These are phyloP conservation scores for Drosophila picticornis DNA, from an alignment of 2,888 invertebrate species.

Conservation along the genomic window DNA sequence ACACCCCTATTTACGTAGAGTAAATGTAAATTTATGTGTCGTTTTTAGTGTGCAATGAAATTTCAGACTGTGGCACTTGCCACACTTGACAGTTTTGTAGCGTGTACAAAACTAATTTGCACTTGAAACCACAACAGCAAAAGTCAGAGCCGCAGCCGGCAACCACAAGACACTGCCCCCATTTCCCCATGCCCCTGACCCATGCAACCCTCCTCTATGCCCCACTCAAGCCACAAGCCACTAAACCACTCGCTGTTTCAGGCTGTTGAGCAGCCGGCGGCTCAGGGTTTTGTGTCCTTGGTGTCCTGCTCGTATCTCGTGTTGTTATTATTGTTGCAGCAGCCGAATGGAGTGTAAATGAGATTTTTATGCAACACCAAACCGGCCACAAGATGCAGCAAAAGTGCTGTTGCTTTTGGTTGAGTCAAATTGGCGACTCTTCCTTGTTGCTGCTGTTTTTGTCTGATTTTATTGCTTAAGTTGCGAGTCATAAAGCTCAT, in stretches of 20 bases:
- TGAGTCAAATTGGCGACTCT: slow-evolving; percentile 44
- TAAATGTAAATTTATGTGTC: slow-evolving; percentile 69
- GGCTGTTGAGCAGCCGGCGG: slow-evolving; percentile 33
- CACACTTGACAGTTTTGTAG: slow-evolving; percentile 61
- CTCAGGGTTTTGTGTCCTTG: slow-evolving; percentile 56
- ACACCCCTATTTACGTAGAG: background rate
- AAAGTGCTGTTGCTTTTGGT: slow-evolving; percentile 47
- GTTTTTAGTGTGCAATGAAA: slow-evolving; percentile 57
- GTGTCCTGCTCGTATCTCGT: background rate
- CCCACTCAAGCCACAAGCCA: background rate
- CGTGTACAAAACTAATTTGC: slow-evolving; percentile 73
- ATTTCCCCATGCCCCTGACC: slow-evolving; percentile 15
- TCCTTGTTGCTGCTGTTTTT: slow-evolving; percentile 29
- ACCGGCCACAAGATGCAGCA: slow-evolving; percentile 71
- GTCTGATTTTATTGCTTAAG: slow-evolving; percentile 68
- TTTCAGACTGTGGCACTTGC: slow-evolving; percentile 50
- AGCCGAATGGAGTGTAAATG: slow-evolving; percentile 70
- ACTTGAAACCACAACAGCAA: slow-evolving; percentile 73
- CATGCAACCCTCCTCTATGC: background rate
- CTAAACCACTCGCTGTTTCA: slow-evolving; percentile 17
- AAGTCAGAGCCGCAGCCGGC: slow-evolving; percentile 53
- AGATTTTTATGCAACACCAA: slow-evolving; percentile 80
- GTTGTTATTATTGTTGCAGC: slow-evolving; percentile 23
- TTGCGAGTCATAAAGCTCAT: slow-evolving; percentile 79
- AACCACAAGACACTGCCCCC: slow-evolving; percentile 43